phyloP scores from a whole-genome alignment of 1,140 invertebrate species.

The Megalonaias nervosa region DNA sequence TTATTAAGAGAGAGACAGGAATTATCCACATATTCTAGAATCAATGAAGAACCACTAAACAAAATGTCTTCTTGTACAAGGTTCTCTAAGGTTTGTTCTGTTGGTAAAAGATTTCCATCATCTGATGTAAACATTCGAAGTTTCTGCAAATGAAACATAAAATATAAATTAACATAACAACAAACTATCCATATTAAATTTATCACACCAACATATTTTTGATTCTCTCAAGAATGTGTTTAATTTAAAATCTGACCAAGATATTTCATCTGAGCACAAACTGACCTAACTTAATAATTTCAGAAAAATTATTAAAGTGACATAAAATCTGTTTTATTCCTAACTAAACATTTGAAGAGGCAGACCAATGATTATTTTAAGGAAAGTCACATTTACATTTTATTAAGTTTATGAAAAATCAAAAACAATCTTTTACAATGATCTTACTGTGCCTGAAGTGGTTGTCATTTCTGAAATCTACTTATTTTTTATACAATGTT shows the following conservation, averaged over 20 bases:
- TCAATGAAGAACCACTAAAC: slow-evolving; percentile 45
- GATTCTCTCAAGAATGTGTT: too few relatives aligned
- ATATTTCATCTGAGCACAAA: too few relatives aligned
- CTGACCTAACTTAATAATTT: too few relatives aligned
- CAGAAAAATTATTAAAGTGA: too few relatives aligned
- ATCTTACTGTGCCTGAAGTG: background rate
- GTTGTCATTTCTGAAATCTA: background rate
- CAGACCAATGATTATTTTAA: too few relatives aligned
- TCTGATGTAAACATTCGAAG: slow-evolving; percentile 50
- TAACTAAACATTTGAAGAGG: too few relatives aligned
- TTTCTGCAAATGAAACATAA: slow-evolving; percentile 45
- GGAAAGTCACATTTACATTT: too few relatives aligned
- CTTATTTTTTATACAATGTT: background rate
- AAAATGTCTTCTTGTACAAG: slow-evolving; percentile 38
- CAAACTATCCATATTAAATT: too few relatives aligned
- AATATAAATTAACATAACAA: background rate
- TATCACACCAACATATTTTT: too few relatives aligned
- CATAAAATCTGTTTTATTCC: too few relatives aligned
- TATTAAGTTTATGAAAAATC: too few relatives aligned
- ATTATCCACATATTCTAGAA: slow-evolving; percentile 46
- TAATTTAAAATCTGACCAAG: too few relatives aligned
- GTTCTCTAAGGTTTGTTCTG: slow-evolving; percentile 32
- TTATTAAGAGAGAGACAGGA: slow-evolving; percentile 1
- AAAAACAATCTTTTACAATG: background rate
- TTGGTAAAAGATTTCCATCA: slow-evolving; percentile 36